These are phyloP conservation scores for Alitta virens DNA, from an alignment of 2,888 invertebrate genomes.

Conservation along the genomic window DNA sequence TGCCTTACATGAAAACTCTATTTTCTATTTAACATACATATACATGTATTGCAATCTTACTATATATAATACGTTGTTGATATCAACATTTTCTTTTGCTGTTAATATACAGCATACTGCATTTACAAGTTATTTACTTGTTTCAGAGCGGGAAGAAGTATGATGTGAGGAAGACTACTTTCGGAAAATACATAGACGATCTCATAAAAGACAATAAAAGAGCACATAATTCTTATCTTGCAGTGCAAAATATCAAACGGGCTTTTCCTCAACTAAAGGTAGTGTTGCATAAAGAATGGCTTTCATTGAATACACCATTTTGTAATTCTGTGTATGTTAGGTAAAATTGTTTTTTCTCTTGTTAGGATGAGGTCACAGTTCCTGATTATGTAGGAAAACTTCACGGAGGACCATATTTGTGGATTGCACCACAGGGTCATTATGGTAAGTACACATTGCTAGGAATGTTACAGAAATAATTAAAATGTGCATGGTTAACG, in stretches of 20 bases:
- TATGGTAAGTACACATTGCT: conserved; percentile 31
- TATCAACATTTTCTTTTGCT: too few species aligned
- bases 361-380: conserved; percentile 29
- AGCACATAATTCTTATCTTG: conserved; percentile 32
- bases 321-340: not conserved
- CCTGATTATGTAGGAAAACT: conserved; percentile 36
- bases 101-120: too few species aligned
- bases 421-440: conserved; percentile 34
- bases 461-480: too few species aligned
- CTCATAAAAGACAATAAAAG: conserved; percentile 26
- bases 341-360: not conserved
- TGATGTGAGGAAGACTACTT: conserved; percentile 31
- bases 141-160: conserved; percentile 31
- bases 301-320: not conserved
- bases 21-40: too few species aligned
- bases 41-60: too few species aligned
- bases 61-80: too few species aligned
- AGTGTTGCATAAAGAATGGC: not conserved
- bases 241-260: conserved; percentile 36
- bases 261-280: conserved; percentile 30
- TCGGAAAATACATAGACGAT: conserved; percentile 32
- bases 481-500: too few species aligned
- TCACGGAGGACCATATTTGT: conserved; percentile 35
- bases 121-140: too few species aligned
- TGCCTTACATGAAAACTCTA: too few species aligned